Base-by-base conservation (phyloP, 1,140 invertebrate genomes). In the Diprion similis region DNA sequence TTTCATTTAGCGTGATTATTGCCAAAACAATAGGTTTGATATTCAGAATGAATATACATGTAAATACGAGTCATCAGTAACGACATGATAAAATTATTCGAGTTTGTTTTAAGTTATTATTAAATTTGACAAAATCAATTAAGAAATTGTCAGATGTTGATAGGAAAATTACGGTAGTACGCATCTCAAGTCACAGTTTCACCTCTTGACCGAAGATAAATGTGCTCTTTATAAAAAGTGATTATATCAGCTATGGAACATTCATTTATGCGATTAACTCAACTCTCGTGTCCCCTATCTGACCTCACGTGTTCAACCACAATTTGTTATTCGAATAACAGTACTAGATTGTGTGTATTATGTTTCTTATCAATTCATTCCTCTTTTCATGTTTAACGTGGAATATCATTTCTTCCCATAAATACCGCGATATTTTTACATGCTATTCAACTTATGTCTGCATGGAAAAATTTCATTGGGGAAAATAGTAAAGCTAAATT, bases 111-210 rank as follows among this genome's bases (percentile, higher is more conserved):
- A 37, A 37, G 24, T 37, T 37, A 6, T 37, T 37, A 37, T 37
- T 37, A 37, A 37, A 37, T 37, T 37, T 6, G 24, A 37, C 24
- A 37, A 37, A 37, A 37, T 37, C 24, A 37, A 37, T 37, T 37
- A 37, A 1, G 24, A 37, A 37, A 37, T 37, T 37, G 24, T 37
- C 24, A 59, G 51, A 59, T 17, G n/a, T 59, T 59, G 51, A 59
- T 59, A 37, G 24, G 17, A 18, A 68, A 19, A 79, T 81, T 81
- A 82, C 81, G 82, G 82, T 80, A 80, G 76, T 79, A 17, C 18
- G 17, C 69, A 77, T 51, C 71, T 74, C 15, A 68, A 73, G 71
- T 76, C 76, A 81, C 78, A 79, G 77, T 75, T 51, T 78, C 80
- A 83, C 67, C 80, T 78, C 0, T 59, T 77, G 77, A 78, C 59